Evolutionary conservation across 2,113 vertebrate species (phyloP), one percentile per base, ranked within the genome.

Genomic region (Rousettus leschenaultii): DNA sequence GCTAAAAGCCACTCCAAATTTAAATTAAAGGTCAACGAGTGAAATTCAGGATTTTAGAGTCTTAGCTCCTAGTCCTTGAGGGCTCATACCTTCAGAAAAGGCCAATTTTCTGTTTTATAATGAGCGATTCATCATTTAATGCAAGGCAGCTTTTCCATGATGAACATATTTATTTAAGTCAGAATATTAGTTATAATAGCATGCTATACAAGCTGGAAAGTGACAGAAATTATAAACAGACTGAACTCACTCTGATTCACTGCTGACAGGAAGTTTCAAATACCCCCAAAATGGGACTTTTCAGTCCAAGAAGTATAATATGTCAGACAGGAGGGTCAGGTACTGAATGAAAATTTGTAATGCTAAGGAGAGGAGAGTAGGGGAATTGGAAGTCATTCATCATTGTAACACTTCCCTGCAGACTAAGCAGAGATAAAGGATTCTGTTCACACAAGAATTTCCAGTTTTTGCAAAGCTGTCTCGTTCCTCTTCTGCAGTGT

Each of bases 361-460:
- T 95, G 80, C 75, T 95, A 97, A 94, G 55, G 91, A 97, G 82
- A 75, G 45, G 30, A 53, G 90, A 97, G 83, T 12, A 68, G 73
- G 63, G n/a, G 79, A 98, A 98, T 57, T 97, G 94, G 91, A 98
- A 98, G 89, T 78, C 97, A 97, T 98, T 97, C 73, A 89, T 98
- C 97, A 98, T 12, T 95, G 65, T 70, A 98, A 66, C 86, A 55
- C 35, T 95, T 97, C 83, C 70, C 65, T 55, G 48, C 85, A 95
- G 35, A 95, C 84, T 51, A 75, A 97, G 96, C 55, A 93, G 91
- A 98, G 96, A 97, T 95, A 98, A 97, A 96, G 77, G 48, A 90
- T 97, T 96, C 68, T 89, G 71, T 95, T 93, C 53, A 96, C 40
- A 89, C 48, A 92, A 83, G 2, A 66, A 59, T 63, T 96, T 92